phyloP scores from a whole-genome alignment of 2,113 vertebrate species.

The Daubentonia madagascariensis region DNA sequence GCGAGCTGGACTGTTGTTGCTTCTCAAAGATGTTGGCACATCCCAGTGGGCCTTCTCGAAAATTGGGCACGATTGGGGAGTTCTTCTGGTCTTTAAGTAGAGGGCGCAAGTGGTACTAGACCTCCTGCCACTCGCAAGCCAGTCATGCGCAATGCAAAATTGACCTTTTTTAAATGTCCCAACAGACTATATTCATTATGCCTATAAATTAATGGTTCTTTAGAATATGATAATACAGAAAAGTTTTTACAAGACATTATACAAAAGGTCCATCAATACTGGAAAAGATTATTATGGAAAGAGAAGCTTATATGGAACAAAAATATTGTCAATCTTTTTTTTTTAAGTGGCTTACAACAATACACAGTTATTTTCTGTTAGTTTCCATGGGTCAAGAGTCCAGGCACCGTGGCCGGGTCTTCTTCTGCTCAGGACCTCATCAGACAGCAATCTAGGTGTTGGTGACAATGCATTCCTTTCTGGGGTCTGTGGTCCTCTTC shows the following conservation, averaged over 20 bases:
- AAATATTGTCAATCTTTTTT: neutral
- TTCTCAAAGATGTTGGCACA: neutral
- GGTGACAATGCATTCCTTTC: neutral
- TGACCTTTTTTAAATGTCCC: neutral
- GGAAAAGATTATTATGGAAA: neutral
- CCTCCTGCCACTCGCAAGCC: neutral
- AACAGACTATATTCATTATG: neutral
- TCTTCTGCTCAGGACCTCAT: neutral
- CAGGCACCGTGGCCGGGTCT: neutral
- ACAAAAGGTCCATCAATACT: neutral
- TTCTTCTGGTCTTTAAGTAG: neutral
- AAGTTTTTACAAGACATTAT: neutral
- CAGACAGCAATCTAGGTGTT: neutral
- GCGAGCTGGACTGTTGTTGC: rapidly evolving
- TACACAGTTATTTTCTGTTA: no score
- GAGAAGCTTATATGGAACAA: neutral
- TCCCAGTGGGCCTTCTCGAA: neutral
- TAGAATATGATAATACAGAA: neutral
- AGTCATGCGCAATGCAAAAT: neutral
- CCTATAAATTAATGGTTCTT: neutral
- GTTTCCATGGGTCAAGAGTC: neutral
- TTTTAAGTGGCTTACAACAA: neutral
- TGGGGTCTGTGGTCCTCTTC: neutral
- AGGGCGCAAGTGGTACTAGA: neutral
- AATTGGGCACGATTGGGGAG: neutral